Evolutionary conservation across 2,888 invertebrate species (phyloP).

Genomic region (Cosmia pyralina): DNA sequence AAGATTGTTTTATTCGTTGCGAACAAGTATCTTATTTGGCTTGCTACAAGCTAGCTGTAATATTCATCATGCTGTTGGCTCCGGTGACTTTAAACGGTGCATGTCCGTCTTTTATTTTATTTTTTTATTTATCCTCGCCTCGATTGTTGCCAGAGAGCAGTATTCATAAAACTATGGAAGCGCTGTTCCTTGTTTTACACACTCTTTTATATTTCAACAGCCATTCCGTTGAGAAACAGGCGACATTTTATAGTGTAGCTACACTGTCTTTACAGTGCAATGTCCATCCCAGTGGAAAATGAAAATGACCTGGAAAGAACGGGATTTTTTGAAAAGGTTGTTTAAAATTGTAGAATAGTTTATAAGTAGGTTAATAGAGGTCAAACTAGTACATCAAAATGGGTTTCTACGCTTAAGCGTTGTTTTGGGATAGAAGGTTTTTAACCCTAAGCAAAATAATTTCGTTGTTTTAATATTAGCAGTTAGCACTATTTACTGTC

Average conservation of each 20-base stretch:
- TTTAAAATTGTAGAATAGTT: background rate
- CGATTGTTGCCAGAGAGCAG: slow-evolving; percentile 84
- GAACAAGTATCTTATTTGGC: slow-evolving; percentile 79
- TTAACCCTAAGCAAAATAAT: background rate
- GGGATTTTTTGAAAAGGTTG: slow-evolving; percentile 13
- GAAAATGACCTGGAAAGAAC: slow-evolving; percentile 61
- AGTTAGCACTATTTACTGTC: too few species aligned
- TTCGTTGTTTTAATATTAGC: background rate
- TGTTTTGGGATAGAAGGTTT: background rate
- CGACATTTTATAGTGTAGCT: slow-evolving; percentile 71
- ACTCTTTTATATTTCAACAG: slow-evolving; percentile 84
- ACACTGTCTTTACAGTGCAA: slow-evolving; percentile 66
- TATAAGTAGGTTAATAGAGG: background rate
- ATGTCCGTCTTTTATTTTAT: slow-evolving; percentile 77
- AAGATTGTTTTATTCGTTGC: slow-evolving; percentile 73
- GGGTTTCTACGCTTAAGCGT: background rate
- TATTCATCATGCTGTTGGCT: slow-evolving; percentile 86
- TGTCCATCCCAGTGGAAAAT: slow-evolving; percentile 63
- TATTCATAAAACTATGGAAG: slow-evolving; percentile 85
- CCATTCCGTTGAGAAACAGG: slow-evolving; percentile 75
- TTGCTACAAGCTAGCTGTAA: slow-evolving; percentile 79
- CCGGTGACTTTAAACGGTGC: slow-evolving; percentile 85
- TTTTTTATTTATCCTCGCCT: slow-evolving; percentile 83
- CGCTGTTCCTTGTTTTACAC: slow-evolving; percentile 82
- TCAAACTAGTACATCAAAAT: background rate